phyloP scores from a whole-genome alignment of 2,888 invertebrate genomes.

The Therioaphis trifolii region DNA sequence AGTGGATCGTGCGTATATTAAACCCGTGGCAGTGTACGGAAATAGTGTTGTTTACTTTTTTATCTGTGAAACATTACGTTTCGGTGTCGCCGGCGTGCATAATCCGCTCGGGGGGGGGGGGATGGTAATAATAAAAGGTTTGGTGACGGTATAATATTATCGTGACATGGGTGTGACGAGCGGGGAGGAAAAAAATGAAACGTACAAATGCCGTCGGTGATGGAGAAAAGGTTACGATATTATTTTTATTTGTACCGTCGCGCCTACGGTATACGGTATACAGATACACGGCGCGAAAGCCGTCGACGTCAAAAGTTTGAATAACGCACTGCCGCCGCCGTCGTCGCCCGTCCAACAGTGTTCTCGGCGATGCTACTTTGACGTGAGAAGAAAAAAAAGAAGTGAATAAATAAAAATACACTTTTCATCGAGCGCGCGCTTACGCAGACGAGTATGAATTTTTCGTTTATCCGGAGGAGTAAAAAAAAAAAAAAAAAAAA shows the following conservation, averaged over 20 bases:
- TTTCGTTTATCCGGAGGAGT: neutral
- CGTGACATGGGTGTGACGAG: neutral
- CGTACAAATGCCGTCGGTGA: neutral
- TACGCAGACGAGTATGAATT: too few relatives aligned
- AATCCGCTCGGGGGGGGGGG: neutral
- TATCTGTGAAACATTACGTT: neutral
- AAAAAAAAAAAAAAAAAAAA: neutral
- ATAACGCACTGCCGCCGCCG: neutral
- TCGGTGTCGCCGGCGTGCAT: slow-evolving; percentile 5
- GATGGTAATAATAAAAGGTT: too few relatives aligned
- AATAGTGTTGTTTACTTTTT: too few relatives aligned
- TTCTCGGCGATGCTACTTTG: too few relatives aligned
- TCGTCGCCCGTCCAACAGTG: too few relatives aligned
- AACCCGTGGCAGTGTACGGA: too few relatives aligned
- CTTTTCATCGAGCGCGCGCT: too few relatives aligned
- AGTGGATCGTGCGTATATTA: too few relatives aligned
- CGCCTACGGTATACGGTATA: neutral
- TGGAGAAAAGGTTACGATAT: neutral
- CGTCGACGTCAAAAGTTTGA: neutral
- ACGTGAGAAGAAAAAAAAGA: too few relatives aligned
- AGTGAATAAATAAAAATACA: too few relatives aligned
- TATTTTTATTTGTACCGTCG: neutral
- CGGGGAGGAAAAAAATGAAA: neutral
- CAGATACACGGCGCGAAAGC: neutral
- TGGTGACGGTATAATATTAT: neutral